Conservation (phyloP, 2,888 invertebrate species). For the Caenorhabditis sp. region DNA sequence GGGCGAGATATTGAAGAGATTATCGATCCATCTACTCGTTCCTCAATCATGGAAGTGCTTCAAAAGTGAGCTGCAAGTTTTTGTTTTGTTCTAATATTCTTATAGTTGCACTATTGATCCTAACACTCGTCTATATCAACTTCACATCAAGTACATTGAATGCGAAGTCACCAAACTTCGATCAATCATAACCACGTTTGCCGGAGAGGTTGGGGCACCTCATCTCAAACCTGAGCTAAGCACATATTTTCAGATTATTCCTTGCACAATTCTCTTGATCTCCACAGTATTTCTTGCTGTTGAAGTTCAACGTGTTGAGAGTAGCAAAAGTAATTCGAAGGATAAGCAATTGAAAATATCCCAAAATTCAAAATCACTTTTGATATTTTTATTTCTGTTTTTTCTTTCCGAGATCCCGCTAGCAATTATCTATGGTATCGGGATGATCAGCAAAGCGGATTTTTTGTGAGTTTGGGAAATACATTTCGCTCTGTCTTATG, state of each 20-base stretch:
- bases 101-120: too few species aligned
- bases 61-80: too few species aligned
- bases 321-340: not conserved
- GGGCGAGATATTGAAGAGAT: not conserved
- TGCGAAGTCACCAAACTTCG: not conserved
- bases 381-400: constrained; percentile 5
- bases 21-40: not conserved
- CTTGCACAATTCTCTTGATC: not conserved
- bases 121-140: not conserved
- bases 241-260: constrained; percentile 5
- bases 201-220: not conserved
- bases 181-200: not conserved
- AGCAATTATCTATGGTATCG: constrained; percentile 6
- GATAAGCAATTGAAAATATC: not conserved
- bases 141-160: not conserved
- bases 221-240: too few species aligned
- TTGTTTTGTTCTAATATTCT: too few species aligned
- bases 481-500: too few species aligned
- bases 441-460: constrained; percentile 6
- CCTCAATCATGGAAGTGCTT: too few species aligned
- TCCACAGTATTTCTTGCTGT: constrained; percentile 6
- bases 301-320: not conserved
- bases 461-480: constrained; percentile 13
- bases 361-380: not conserved
- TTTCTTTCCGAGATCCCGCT: constrained; percentile 4